Conservation (phyloP, 2,113 vertebrate species). For the Ariopsis seemanni region DNA sequence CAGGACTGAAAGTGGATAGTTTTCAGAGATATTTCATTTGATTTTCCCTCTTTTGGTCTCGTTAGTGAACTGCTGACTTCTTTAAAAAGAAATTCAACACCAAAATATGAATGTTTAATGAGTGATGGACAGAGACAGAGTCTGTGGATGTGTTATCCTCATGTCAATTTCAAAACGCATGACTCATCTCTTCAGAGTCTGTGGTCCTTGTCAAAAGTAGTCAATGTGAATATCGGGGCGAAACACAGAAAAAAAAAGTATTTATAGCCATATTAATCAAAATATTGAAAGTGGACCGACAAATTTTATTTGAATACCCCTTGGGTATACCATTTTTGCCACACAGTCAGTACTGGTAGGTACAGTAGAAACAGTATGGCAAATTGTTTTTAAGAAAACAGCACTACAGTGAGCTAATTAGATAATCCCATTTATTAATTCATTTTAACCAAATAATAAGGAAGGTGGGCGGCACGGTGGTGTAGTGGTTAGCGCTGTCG, state of each 20-base stretch:
- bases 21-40: conserved; percentile 4
- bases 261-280: neutral
- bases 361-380: neutral
- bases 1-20: neutral
- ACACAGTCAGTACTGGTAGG: neutral
- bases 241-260: neutral
- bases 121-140: neutral
- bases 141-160: neutral
- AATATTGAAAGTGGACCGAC: neutral
- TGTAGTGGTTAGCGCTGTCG: no score
- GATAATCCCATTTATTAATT: neutral
- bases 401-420: neutral
- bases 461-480: no score
- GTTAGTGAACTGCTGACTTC: neutral
- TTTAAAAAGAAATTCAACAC: neutral
- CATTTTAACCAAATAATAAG: neutral
- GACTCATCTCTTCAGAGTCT: neutral
- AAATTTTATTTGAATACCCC: neutral
- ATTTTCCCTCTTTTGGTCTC: neutral
- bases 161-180: neutral
- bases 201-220: neutral
- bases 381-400: no score
- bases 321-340: neutral
- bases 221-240: neutral
- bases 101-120: neutral